Evolutionary conservation across 2,888 invertebrate species (phyloP).

Genomic region (Hypena proboscidalis): DNA sequence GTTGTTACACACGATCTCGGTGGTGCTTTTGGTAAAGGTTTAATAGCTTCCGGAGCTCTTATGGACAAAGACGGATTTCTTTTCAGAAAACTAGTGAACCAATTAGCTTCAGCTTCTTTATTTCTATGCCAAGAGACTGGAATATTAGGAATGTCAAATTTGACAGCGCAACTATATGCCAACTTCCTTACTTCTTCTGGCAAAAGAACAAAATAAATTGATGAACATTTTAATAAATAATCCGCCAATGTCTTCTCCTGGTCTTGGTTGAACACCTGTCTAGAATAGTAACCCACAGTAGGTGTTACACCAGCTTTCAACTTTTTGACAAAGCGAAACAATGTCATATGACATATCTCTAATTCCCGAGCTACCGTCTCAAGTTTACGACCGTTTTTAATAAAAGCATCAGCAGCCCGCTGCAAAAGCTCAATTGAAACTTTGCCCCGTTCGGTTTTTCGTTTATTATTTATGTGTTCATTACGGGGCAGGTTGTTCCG

Average conservation of each 20-base stretch:
- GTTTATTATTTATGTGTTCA: background rate
- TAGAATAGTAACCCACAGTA: background rate
- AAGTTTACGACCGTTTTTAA: constrained; percentile 1
- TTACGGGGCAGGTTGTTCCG: constrained; percentile 9
- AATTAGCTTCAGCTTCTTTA: background rate
- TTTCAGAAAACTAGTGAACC: constrained; percentile 2
- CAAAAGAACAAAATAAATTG: constrained; percentile 3
- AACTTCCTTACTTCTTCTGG: background rate
- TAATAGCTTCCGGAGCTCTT: constrained; percentile 1
- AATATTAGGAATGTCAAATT: background rate
- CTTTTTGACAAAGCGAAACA: constrained; percentile 9
- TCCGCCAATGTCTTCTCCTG: background rate
- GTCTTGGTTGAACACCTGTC: background rate
- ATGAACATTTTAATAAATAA: background rate
- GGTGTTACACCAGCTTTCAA: background rate
- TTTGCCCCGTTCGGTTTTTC: background rate
- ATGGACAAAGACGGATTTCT: background rate
- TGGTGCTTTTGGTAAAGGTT: background rate
- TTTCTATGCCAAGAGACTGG: constrained; percentile 1
- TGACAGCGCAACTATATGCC: background rate
- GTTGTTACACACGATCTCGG: too few species aligned
- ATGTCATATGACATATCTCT: constrained; percentile 15
- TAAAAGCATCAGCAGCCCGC: constrained; percentile 6
- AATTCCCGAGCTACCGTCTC: constrained; percentile 8
- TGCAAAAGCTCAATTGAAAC: background rate